Base-by-base conservation (phyloP, 2,888 invertebrate genomes). In the Cecidostiba fungosa region DNA sequence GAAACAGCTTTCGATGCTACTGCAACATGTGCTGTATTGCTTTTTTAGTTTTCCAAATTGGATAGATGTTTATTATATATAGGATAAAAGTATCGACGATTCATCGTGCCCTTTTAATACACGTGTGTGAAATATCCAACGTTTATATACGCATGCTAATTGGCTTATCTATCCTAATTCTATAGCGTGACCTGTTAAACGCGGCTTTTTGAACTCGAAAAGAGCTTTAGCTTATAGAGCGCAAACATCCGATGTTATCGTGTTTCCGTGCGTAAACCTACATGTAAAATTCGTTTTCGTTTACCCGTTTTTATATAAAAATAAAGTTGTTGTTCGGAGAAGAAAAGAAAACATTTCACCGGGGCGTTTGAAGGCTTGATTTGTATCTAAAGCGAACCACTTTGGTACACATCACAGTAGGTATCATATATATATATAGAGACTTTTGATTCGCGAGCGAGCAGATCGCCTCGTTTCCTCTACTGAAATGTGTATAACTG, bases 381-480 rank as follows among this genome's bases (percentile, higher is more conserved):
- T 62, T 23, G 12, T 62, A 62, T 62, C 10, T 5, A 23, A 59
- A 59, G 59, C n/a, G 3, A n/a, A 59, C 8, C 23, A 23, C 23
- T 59, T 59, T 59, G 3, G 12, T 62, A 26, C 26, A 14, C 26
- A 23, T 5, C 62, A 5, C 54, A 1, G 8, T 8, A 12, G 43
- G 8, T 43, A 43, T 43, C 12, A 5, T 43, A 12, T 47, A 19
- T n/a, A n/a, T n/a, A 16, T 23, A 6, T 14, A 29, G 0, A 62
- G 66, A 14, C 66, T 66, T 66, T 66, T 66, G 66, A 66, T 29
- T 66, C 29, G 26, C 66, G 66, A 10, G 12, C 39, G 72, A 19
- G 23, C n/a, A 19, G 43, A 70, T 79, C 32, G 26, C 5, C 54
- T 79, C 50, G 70, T 69, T 82, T 82, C n/a, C 29, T n/a, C 19